Evolutionary conservation across 2,888 invertebrate species (phyloP).

Genomic region (Coelogynopora nodosa): DNA sequence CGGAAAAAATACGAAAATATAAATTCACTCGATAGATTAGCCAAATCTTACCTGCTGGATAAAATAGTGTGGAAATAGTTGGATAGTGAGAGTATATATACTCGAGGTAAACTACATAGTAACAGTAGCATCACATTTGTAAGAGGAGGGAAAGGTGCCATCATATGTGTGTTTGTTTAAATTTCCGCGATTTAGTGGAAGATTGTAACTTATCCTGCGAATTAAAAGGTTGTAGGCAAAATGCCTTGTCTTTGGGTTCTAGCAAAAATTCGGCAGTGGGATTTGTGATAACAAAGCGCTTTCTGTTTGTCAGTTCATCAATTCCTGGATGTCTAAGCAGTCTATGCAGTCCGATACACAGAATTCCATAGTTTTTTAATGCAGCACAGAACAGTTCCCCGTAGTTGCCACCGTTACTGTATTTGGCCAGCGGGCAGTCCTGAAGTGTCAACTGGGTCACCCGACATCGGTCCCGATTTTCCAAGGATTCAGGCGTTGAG

Average conservation of each 20-base stretch:
- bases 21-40: too few species aligned
- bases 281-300: conserved; percentile 99
- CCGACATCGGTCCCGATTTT: conserved; percentile 91
- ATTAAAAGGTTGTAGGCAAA: conserved; percentile 58
- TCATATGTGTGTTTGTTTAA: too few species aligned
- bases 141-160: too few species aligned
- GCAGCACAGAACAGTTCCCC: conserved; percentile 81
- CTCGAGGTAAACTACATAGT: too few species aligned
- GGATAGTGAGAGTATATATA: too few species aligned
- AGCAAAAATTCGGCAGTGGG: conserved; percentile 96
- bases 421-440: conserved; percentile 81
- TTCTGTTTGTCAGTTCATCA: conserved; percentile 67
- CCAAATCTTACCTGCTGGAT: too few species aligned
- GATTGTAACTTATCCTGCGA: too few species aligned
- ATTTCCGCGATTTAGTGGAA: too few species aligned
- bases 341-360: conserved; percentile 96
- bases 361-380: conserved; percentile 91
- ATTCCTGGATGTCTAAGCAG: conserved; percentile 54
- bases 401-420: not conserved
- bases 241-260: conserved; percentile 89
- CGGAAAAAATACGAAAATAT: too few species aligned
- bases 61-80: too few species aligned
- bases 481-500: conserved; percentile 88
- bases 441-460: conserved; percentile 97
- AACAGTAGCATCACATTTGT: too few species aligned